Conservation (phyloP, 1,140 invertebrate genomes). For the Papilio polytes region DNA sequence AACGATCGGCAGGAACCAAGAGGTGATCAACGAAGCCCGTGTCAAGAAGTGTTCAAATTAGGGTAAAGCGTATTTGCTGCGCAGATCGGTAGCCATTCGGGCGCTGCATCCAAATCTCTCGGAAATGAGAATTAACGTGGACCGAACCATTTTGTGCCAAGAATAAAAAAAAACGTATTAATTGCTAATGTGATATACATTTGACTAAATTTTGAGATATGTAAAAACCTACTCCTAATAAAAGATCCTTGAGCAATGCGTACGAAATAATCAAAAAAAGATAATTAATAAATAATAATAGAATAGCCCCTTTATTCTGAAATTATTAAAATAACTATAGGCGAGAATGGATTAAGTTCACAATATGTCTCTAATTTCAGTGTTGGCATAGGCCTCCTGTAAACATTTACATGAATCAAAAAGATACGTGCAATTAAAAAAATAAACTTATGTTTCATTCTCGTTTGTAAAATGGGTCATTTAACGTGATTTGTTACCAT, state of each 20-base stretch:
- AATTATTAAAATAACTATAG: too few species aligned
- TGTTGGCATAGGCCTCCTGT: too few species aligned
- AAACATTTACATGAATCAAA: not conserved
- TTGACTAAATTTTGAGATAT: too few species aligned
- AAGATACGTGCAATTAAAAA: not conserved
- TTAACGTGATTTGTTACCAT: not conserved
- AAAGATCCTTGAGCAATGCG: not conserved
- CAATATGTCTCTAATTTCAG: too few species aligned
- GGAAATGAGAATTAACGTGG: not conserved
- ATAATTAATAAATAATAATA: too few species aligned
- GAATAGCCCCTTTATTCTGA: too few species aligned
- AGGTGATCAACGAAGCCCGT: too few species aligned
- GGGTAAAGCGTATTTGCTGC: not conserved
- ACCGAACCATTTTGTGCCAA: not conserved
- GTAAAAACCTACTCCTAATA: not conserved
- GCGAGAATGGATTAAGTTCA: too few species aligned
- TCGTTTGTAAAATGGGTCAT: not conserved
- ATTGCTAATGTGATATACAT: too few species aligned
- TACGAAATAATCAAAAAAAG: not conserved
- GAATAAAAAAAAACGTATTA: not conserved
- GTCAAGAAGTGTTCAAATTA: too few species aligned
- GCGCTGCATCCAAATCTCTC: not conserved
- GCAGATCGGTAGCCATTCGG: not conserved
- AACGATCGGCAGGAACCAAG: too few species aligned
- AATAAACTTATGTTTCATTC: not conserved